Evolutionary conservation across 1,140 invertebrate genomes (phyloP), one percentile per base, ranked within the genome.

Genomic region (Hestina assimilis): DNA sequence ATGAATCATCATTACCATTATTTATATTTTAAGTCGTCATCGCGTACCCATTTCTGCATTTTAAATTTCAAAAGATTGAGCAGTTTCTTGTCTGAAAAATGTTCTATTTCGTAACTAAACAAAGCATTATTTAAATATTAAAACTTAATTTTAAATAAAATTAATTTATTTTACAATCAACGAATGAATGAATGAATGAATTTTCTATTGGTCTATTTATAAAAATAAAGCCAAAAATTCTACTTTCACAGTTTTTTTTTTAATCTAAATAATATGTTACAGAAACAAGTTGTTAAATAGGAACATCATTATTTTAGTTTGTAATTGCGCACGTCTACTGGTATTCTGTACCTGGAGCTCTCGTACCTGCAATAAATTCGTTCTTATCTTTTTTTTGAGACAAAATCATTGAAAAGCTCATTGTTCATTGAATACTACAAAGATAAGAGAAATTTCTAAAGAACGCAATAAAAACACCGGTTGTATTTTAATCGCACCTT

Each of bases 401-500:
- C 43, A 20, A 28, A 21, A 31, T 28, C 14, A 55, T 55, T 64
- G 51, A 50, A 58, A 51, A 41, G 29, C 23, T 7, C 19, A 48
- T 56, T 56, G 35, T 56, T 23, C 19, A 26, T 51, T 51, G 41
- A 52, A 11, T 38, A 55, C 41, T 31, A 53, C 52, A 53, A 47
- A 61, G 63, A 61, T 61, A 57, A 65, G 53, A 31, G 19, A 50
- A 33, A 4, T 29, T 63, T 57, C 47, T 57, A 57, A 41, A 53
- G 48, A 64, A 55, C 50, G 9, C 24, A 53, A 23, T 65, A 61
- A 29, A 61, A 50, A 46, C 21, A 55, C 45, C 47, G 26, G 19
- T 40, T 56, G 50, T 63, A 58, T 54, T 63, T 54, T 42, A 63
- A 63, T 63, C 51, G 46, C 47, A 59, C 52, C 58, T 55, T 63